A percentile compares a stretch with the other conserved stretches of the same genome.
These are phyloP conservation scores for Aurelia coerulea DNA, from an alignment of 30 jellyfish, hydroid and myxozoan species.

Conservation along the genomic window DNA sequence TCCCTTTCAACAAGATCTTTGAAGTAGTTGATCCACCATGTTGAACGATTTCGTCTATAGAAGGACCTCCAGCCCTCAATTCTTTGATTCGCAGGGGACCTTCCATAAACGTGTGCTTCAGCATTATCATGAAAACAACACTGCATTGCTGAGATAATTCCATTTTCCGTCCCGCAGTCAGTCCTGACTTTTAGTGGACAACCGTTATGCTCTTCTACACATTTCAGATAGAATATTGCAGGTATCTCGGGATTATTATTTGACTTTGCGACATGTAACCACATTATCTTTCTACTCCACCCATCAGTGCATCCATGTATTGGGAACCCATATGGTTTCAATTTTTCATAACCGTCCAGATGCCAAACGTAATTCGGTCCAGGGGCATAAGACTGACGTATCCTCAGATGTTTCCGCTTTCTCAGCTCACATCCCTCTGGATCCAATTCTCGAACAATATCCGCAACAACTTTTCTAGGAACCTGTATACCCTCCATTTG, in stretches of 20 bases:
- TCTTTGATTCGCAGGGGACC: constrained; percentile 43
- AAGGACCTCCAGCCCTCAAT: constrained; percentile 63
- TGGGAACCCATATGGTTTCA: constrained; percentile 41
- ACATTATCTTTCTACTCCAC: constrained; percentile 30
- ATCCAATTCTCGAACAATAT: constrained; percentile 31
- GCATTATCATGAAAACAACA: constrained; percentile 32
- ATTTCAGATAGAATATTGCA: constrained; percentile 22
- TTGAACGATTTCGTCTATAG: not conserved
- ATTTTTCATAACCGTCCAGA: constrained; percentile 53
- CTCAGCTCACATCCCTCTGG: constrained; percentile 51
- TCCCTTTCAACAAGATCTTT: too few species aligned
- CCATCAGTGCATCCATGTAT: too few species aligned
- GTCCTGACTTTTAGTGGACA: constrained; percentile 49
- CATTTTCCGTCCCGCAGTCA: constrained; percentile 63
- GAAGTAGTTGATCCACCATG: constrained; percentile 56
- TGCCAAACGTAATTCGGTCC: constrained; percentile 51
- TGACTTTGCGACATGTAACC: constrained; percentile 47
- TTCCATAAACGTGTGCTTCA: constrained; percentile 47
- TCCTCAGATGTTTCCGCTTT: constrained; percentile 13
- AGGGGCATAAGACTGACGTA: constrained; percentile 9
- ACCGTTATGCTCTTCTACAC: constrained; percentile 30
- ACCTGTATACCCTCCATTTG: constrained; percentile 32
- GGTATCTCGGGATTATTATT: constrained; percentile 37
- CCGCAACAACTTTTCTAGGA: constrained; percentile 29
- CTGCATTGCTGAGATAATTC: constrained; percentile 44